phyloP scores from a whole-genome alignment of 1,140 invertebrate species.

The Diprion similis region DNA sequence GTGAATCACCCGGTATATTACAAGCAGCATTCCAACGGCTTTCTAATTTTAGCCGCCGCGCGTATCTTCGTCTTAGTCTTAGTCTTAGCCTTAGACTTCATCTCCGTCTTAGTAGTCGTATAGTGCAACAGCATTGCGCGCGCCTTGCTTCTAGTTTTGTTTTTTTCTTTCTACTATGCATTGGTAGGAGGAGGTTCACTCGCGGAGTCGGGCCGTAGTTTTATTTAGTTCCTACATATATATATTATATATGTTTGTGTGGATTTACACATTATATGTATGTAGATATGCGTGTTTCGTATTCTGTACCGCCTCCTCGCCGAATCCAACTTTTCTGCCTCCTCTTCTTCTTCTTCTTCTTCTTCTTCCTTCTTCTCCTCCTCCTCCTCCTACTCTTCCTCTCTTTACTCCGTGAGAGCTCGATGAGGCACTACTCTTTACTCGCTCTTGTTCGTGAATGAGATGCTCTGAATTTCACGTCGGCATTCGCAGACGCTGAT shows the following conservation, averaged over 20 bases:
- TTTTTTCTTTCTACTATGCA: conserved; percentile 3
- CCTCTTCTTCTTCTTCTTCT: neutral
- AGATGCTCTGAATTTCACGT: neutral
- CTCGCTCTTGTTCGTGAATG: conserved; percentile 4
- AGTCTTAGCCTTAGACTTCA: neutral
- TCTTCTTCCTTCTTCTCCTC: neutral
- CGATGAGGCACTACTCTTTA: no score
- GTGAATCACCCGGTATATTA: conserved; percentile 15
- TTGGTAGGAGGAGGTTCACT: neutral
- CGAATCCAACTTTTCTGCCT: conserved; percentile 2
- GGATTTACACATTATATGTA: no score
- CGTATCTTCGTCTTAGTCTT: neutral
- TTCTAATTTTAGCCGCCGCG: conserved; percentile 15
- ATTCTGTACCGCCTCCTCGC: neutral
- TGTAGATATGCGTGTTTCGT: no score
- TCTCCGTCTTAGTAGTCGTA: no score
- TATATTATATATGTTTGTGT: no score
- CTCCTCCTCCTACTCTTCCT: neutral
- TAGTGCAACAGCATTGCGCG: no score
- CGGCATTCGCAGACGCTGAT: neutral
- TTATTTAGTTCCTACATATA: neutral
- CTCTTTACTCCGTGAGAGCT: neutral
- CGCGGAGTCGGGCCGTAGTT: neutral
- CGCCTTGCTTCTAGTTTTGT: neutral
- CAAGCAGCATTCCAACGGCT: conserved; percentile 14